phyloP scores from a whole-genome alignment of 1,140 invertebrate genomes.

The Thalassaphorura encarpata region DNA sequence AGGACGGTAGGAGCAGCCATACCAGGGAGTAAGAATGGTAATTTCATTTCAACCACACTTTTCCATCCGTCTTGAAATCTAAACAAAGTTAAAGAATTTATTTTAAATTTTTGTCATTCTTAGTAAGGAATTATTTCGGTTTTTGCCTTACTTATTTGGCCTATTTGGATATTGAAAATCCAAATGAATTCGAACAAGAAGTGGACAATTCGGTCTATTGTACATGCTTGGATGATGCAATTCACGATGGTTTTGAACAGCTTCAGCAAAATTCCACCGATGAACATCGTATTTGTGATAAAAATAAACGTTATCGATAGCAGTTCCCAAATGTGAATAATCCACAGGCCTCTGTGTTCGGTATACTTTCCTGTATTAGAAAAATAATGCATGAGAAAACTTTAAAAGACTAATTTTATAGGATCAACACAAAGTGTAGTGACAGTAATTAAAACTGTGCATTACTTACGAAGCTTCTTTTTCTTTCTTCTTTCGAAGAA shows the following conservation, averaged over 20 bases:
- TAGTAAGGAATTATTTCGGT: no score
- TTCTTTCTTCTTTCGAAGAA: neutral
- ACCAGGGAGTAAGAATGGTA: constrained; percentile 20
- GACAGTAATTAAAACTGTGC: neutral
- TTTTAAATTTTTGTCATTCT: neutral
- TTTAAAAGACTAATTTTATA: neutral
- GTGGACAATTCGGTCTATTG: constrained; percentile 52
- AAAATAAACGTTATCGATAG: constrained; percentile 57
- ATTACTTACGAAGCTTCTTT: neutral
- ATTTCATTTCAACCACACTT: constrained; percentile 24
- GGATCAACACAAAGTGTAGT: neutral
- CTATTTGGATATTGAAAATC: constrained; percentile 27
- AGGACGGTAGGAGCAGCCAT: constrained; percentile 47
- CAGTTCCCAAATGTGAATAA: constrained; percentile 45
- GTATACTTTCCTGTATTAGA: constrained; percentile 9
- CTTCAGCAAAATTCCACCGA: constrained; percentile 56
- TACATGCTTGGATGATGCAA: constrained; percentile 64
- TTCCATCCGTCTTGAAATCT: constrained; percentile 26
- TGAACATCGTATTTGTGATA: constrained; percentile 49
- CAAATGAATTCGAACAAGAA: constrained; percentile 39
- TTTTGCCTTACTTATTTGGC: constrained; percentile 22
- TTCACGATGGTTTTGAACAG: constrained; percentile 60
- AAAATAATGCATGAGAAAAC: neutral
- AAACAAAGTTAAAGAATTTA: neutral
- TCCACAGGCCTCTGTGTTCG: constrained; percentile 39